Evolutionary conservation across 2,113 vertebrate species (phyloP), one percentile per base, ranked within the genome.

Genomic region (Acanthisitta chloris): DNA sequence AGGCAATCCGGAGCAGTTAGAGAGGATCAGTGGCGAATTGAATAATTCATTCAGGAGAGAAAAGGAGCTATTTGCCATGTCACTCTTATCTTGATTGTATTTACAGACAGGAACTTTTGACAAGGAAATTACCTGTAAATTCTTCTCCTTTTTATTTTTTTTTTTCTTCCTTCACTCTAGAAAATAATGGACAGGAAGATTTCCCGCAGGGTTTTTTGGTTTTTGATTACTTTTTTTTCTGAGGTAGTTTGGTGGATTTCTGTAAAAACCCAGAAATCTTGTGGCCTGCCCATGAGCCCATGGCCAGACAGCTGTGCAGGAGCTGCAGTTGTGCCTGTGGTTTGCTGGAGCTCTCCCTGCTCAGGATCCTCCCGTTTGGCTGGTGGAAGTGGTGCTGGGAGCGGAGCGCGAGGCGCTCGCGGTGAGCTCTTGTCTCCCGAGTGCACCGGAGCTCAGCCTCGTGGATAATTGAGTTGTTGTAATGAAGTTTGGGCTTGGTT

Each of bases 81-180:
- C 97, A 96, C 84, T 92, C 96, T 97, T 94, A 69, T 87, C 96
- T 77, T 94, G 95, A 95, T 94, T 96, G 87, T 97, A 92, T 96
- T 97, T 97, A 96, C 95, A 96, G 97, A 94, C 90, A 82, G 93
- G 90, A 96, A 95, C 90, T 97, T 96, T 91, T 97, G 97, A 97
- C 97, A 94, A 95, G 97, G 97, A 97, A 97, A 97, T 97, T 97
- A 95, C 96, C 92, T 95, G 86, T 94, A 93, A 96, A 96, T 96
- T 95, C 83, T 88, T 77, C 59, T 86, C 46, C 23, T 78, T 57
- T 36, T 52, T 77, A 12, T 17, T 38, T 20, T 49, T 57, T 33
- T n/a, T 23, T 4, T 3, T 4, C 46, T 49, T 46, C 31, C 43
- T 88, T 77, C 86, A 67, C 70, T 69, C 61, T 72, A 64, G 74